Base-by-base conservation (phyloP, 2,113 vertebrate genomes). In the Chaetorhynchus papuensis region DNA sequence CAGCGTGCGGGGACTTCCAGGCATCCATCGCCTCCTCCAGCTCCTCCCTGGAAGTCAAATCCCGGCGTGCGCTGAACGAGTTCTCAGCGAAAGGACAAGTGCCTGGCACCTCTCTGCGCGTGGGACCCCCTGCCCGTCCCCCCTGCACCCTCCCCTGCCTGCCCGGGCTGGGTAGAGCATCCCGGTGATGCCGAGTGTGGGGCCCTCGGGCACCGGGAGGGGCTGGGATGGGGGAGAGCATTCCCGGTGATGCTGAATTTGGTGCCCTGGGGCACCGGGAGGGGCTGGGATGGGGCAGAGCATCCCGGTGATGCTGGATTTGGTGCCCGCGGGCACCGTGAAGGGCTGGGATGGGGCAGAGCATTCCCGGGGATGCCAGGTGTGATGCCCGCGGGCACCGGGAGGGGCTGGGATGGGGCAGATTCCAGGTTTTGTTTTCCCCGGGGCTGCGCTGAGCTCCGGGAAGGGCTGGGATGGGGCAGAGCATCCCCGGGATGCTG, bases 41-140 rank as follows among this genome's bases (percentile, higher is more conserved):
- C 50, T 69, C n/a, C n/a, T 60, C 79, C 49, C 83, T 77, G 89
- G 93, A 64, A 81, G 44, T 14, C 4, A 8, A 37, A 65, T 5
- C 28, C 3, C 50, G 0, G 16, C 1, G 15, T 33, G 90, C 30
- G 0, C 72, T 13, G 60, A 15, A 65, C 13, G 80, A 37, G 11
- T 39, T 12, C 11, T 19, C 1, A 50, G 76, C 11, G 1, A 31
- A 20, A 18, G 50, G 78, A 61, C 2, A 0, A 19, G 33, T 7
- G 7, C 28, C 28, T 53, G 23, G 2, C 3, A 1, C 53, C 26
- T 18, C 14, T 0, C n/a, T 1, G 61, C 1, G 4, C 0, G 2
- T 2, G 57, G 33, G 30, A 28, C 20, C 3, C 3, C 23, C 33
- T 24, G 74, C 13, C 33, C 3, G 42, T n/a, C 11, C 6, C 37